Percentiles rank a stretch among this genome's conserved stretches.
Evolutionary conservation across 1,140 invertebrate genomes (phyloP).

Genomic region (Drosophila paulistorum): DNA sequence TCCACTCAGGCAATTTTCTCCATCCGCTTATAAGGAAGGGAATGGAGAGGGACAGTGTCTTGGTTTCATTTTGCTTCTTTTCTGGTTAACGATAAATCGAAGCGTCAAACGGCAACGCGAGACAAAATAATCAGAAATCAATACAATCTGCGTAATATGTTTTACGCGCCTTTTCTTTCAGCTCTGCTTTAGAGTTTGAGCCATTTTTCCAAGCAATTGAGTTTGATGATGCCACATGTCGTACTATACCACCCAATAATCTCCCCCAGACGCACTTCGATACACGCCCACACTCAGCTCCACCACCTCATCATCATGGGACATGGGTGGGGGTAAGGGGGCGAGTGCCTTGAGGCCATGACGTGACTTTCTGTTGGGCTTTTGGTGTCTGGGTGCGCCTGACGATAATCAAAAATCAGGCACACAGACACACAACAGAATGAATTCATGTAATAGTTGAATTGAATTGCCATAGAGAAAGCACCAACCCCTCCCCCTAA

Average conservation of each 20-base stretch:
- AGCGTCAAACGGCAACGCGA: slow-evolving; percentile 58
- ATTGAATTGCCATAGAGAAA: slow-evolving; percentile 66
- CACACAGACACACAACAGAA: slow-evolving; percentile 55
- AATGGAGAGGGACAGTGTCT: background rate
- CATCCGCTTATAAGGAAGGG: background rate
- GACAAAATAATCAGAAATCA: slow-evolving; percentile 78
- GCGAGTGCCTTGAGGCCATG: slow-evolving; percentile 60
- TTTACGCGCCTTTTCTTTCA: slow-evolving; percentile 64
- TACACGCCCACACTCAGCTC: slow-evolving; percentile 1
- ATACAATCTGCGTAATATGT: slow-evolving; percentile 80
- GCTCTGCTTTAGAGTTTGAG: slow-evolving; percentile 30
- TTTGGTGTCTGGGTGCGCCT: slow-evolving; percentile 20
- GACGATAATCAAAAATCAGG: slow-evolving; percentile 69
- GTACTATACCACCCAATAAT: background rate
- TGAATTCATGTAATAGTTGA: slow-evolving; percentile 74
- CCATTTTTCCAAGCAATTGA: slow-evolving; percentile 82
- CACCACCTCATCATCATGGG: slow-evolving; percentile 34
- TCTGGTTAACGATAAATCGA: slow-evolving; percentile 61
- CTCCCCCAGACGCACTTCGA: background rate
- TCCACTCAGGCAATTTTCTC: slow-evolving; percentile 41
- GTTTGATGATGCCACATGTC: slow-evolving; percentile 74
- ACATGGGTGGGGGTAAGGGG: background rate
- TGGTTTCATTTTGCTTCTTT: slow-evolving; percentile 20
- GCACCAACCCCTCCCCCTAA: background rate
- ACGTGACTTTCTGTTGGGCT: slow-evolving; percentile 58